phyloP scores from a whole-genome alignment of 2,888 invertebrate genomes.

The Calliphora vomitoria region DNA sequence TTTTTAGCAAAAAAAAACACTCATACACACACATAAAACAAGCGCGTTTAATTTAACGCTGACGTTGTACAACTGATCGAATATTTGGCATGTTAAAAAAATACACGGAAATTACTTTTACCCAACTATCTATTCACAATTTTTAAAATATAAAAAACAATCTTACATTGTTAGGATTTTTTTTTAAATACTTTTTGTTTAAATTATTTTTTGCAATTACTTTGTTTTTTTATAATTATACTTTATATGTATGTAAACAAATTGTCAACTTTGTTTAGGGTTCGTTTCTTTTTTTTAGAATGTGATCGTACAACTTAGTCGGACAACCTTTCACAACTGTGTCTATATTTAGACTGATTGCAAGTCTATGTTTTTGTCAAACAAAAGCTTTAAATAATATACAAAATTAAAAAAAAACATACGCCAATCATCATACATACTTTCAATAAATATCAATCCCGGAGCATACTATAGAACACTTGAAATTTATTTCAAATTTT shows the following conservation, averaged over 20 bases:
- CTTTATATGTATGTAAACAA: conserved; percentile 19
- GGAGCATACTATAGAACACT: conserved; percentile 14
- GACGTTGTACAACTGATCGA: conserved; percentile 14
- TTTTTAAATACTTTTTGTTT: neutral
- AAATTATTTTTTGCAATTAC: neutral
- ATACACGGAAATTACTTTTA: conserved; percentile 20
- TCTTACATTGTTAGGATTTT: conserved; percentile 1
- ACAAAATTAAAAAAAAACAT: conserved; percentile 10
- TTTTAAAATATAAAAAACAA: neutral
- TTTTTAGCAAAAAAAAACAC: neutral
- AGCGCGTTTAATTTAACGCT: conserved; percentile 40
- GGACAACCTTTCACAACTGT: conserved; percentile 77
- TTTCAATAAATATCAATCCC: conserved; percentile 40
- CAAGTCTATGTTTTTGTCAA: conserved; percentile 65
- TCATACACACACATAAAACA: conserved; percentile 3
- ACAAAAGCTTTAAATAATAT: conserved; percentile 67
- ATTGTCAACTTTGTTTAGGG: conserved; percentile 31
- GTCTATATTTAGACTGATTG: conserved; percentile 79
- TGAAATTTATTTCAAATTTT: conserved; percentile 8
- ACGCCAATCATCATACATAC: conserved; percentile 4
- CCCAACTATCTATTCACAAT: neutral
- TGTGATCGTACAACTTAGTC: neutral
- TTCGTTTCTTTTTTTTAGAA: conserved; percentile 13
- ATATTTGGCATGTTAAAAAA: conserved; percentile 10
- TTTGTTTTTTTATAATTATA: conserved; percentile 10